Evolutionary conservation across 1,140 invertebrate species (phyloP).

Genomic region (Chionoecetes opilio): DNA sequence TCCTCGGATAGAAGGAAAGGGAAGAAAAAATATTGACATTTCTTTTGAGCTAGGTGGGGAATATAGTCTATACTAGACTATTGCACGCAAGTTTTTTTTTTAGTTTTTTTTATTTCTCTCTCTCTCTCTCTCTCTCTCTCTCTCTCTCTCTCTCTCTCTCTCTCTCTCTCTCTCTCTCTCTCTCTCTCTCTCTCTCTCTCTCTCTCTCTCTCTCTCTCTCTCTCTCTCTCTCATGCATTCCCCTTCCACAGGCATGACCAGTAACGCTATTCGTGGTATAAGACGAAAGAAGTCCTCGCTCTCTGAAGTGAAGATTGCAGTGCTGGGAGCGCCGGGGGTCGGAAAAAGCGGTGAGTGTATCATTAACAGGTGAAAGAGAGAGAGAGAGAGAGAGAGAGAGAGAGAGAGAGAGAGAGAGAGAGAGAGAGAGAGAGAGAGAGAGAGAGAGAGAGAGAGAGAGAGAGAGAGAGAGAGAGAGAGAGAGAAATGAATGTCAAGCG

Average conservation of each 20-base stretch:
- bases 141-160: constrained; percentile 31
- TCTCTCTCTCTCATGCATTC: too few relatives aligned
- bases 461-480: too few relatives aligned
- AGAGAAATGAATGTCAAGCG: too few relatives aligned
- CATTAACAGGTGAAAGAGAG: background rate
- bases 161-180: constrained; percentile 16
- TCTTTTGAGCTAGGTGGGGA: too few relatives aligned
- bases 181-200: constrained; percentile 16
- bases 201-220: background rate
- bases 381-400: background rate
- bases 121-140: background rate
- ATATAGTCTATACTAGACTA: too few relatives aligned
- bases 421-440: too few relatives aligned
- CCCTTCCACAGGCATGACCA: constrained; percentile 73
- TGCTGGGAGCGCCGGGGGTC: constrained; percentile 92
- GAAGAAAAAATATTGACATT: too few relatives aligned
- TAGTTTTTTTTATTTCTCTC: background rate
- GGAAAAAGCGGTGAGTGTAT: constrained; percentile 92
- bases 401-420: constrained; percentile 2
- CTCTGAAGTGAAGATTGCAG: constrained; percentile 94
- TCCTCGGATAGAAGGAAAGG: too few relatives aligned
- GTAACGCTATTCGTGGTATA: constrained; percentile 86
- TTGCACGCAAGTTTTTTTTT: too few relatives aligned
- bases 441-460: too few relatives aligned
- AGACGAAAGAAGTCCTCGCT: constrained; percentile 94